A percentile compares a stretch with the other conserved stretches of the same genome.
These are phyloP conservation scores for Argya squamiceps DNA, from an alignment of 2,797 vertebrate genomes.

Conservation along the genomic window DNA sequence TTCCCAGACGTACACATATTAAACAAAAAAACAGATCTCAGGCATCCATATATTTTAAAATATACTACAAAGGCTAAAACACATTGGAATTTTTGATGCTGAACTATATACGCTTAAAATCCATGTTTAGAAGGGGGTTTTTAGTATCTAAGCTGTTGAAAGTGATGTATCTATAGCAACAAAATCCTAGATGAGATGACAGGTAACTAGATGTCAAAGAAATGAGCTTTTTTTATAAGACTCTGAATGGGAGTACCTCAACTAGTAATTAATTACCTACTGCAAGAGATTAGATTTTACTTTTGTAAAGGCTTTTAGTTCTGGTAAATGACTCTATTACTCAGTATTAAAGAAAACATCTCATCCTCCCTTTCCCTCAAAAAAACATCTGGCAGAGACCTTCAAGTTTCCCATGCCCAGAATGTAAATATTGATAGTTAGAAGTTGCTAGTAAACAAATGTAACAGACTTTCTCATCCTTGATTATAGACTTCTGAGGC, in stretches of 20 bases:
- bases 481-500: not conserved
- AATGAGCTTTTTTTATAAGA: not conserved
- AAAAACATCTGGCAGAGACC: not conserved
- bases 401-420: not conserved
- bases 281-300: not conserved
- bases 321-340: not conserved
- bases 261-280: not conserved
- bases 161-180: not conserved
- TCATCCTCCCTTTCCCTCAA: not conserved
- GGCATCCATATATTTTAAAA: not conserved
- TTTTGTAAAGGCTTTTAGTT: not conserved
- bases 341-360: not conserved
- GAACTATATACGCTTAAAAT: not conserved
- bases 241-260: not conserved
- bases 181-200: not conserved
- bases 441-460: not conserved
- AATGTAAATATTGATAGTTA: not conserved
- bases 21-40: not conserved
- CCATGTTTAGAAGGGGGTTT: not conserved
- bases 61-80: not conserved
- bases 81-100: not conserved
- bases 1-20: not conserved
- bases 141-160: not conserved
- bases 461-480: not conserved
- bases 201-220: not conserved